Conservation (phyloP, 2,797 vertebrate genomes). For the Myotis pilosus region DNA sequence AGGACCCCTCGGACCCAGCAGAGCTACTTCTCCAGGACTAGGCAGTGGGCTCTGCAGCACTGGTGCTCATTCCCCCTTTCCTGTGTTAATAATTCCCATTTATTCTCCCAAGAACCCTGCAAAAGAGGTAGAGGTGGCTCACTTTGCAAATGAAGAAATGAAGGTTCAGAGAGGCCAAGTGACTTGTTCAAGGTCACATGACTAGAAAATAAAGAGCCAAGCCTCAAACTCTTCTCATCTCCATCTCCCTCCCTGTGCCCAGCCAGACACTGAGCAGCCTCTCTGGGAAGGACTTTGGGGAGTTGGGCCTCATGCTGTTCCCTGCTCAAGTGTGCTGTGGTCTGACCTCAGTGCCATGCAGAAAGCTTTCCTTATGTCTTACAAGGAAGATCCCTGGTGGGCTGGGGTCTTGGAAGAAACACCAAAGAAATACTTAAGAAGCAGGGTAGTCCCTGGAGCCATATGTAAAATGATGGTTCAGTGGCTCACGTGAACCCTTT, state of each 20-base stretch:
- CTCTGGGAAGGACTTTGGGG: neutral
- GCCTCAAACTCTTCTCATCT: neutral
- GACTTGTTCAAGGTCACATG: neutral
- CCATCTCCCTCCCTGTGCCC: neutral
- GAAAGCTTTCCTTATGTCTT: neutral
- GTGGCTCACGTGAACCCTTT: neutral
- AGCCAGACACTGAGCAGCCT: neutral
- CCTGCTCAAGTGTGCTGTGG: neutral
- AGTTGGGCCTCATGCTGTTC: neutral
- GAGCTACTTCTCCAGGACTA: fast-evolving
- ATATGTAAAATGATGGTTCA: neutral
- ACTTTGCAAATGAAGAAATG: neutral
- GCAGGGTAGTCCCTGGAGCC: neutral
- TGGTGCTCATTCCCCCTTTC: neutral
- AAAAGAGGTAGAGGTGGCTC: neutral
- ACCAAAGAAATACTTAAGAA: neutral
- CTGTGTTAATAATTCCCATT: neutral
- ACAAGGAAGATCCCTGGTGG: neutral
- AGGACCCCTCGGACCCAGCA: neutral
- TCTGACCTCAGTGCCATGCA: neutral
- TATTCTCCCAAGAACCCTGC: neutral
- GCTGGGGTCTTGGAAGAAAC: neutral
- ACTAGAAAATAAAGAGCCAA: neutral
- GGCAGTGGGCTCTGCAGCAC: neutral
- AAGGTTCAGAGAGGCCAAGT: neutral